These are phyloP conservation scores for Accipiter virgatus DNA, from an alignment of 2,113 vertebrate species.

Conservation along the genomic window DNA sequence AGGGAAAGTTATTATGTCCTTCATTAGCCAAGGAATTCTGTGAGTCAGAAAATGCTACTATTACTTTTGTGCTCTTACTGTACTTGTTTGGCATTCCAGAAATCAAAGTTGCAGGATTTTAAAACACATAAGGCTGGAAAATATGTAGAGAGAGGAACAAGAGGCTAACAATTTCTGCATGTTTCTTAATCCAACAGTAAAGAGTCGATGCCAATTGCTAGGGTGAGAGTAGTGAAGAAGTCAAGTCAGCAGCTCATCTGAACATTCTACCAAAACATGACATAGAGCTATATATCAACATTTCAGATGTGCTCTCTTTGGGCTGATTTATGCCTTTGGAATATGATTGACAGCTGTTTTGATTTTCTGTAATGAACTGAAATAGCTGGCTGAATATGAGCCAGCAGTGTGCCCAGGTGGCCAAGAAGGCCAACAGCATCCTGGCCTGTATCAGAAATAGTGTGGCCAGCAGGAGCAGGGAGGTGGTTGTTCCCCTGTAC, in stretches of 20 bases:
- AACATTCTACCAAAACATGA: neutral
- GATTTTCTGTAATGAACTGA: conserved; percentile 21
- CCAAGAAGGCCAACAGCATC: too few species aligned
- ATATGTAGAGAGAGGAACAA: neutral
- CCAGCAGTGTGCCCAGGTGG: too few species aligned
- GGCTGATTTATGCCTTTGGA: neutral
- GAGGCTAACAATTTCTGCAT: neutral
- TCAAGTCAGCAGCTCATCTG: neutral
- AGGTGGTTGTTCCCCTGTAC: too few species aligned
- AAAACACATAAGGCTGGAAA: neutral
- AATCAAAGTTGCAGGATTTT: neutral
- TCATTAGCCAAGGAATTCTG: neutral
- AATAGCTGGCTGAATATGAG: too few species aligned
- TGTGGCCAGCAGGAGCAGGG: too few species aligned
- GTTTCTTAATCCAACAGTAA: neutral
- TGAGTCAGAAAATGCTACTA: neutral
- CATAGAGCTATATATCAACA: neutral
- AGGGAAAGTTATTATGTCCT: neutral
- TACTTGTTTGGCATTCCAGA: neutral
- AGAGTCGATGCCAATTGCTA: neutral
- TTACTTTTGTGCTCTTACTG: neutral
- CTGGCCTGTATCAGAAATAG: too few species aligned
- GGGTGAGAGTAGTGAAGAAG: neutral
- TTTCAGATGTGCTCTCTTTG: neutral
- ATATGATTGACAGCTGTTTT: neutral